phyloP scores from a whole-genome alignment of 2,113 vertebrate genomes.

The Tricholaema leucomelas region DNA sequence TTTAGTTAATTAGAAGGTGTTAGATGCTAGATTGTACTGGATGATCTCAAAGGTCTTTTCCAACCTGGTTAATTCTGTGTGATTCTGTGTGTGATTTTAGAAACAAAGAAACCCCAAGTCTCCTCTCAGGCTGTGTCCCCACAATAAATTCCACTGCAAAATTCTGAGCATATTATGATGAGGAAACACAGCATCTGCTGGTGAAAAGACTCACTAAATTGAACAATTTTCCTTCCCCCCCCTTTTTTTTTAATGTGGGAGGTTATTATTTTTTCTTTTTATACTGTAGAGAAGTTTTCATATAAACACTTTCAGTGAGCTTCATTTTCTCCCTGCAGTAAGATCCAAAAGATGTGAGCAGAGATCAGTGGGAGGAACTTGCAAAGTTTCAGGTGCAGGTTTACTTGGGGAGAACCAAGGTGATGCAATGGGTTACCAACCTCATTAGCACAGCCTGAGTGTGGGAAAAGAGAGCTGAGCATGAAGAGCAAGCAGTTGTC shows the following conservation, averaged over 20 bases:
- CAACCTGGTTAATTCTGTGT: no score
- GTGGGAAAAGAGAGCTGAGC: background rate
- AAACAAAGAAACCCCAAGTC: background rate
- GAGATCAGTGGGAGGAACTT: background rate
- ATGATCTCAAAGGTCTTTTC: no score
- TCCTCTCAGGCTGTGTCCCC: fast-evolving
- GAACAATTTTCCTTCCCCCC: no score
- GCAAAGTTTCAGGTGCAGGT: background rate
- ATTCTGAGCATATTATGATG: background rate
- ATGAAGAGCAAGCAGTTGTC: background rate
- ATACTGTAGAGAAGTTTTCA: background rate
- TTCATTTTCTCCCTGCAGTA: background rate
- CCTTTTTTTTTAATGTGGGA: no score
- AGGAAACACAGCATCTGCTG: background rate
- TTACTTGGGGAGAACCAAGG: background rate
- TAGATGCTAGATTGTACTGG: no score
- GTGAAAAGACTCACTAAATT: background rate
- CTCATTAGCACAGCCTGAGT: background rate
- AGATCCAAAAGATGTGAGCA: background rate
- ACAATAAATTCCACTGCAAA: background rate
- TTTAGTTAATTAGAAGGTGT: no score
- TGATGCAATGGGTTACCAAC: background rate
- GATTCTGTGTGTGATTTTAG: no score
- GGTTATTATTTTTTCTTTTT: no score
- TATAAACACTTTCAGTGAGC: background rate